Evolutionary conservation across 2,113 vertebrate species (phyloP).

Genomic region (Gallinago jamesoni): DNA sequence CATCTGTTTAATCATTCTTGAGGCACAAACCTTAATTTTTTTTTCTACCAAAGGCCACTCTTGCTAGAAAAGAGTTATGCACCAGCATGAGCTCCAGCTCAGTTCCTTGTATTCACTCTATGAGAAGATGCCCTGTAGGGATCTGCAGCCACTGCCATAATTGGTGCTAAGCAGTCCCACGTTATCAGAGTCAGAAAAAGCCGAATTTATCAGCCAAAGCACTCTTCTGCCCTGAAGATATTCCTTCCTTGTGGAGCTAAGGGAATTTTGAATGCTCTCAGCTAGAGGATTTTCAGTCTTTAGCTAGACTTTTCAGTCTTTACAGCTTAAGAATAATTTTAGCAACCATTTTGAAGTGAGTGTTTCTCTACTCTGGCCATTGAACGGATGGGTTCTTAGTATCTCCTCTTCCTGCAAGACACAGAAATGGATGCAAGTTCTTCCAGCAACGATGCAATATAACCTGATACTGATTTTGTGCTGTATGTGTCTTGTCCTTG

Average conservation of each 20-base stretch:
- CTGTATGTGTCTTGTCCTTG: neutral
- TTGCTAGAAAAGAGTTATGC: neutral
- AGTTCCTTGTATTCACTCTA: fast-evolving
- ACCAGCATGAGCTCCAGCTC: neutral
- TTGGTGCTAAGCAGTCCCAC: neutral
- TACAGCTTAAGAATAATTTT: neutral
- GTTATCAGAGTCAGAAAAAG: neutral
- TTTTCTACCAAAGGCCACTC: neutral
- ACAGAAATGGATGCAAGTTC: neutral
- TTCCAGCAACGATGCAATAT: neutral
- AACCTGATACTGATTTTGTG: neutral
- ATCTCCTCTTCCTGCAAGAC: neutral
- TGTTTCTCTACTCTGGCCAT: neutral
- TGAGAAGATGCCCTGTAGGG: neutral
- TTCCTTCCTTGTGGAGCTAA: neutral
- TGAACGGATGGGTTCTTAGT: neutral
- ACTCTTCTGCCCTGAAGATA: neutral
- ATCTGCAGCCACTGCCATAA: neutral
- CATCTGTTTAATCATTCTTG: neutral
- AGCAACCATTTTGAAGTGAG: neutral
- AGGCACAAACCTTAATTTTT: neutral
- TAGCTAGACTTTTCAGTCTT: neutral
- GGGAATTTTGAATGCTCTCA: neutral
- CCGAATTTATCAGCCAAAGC: neutral
- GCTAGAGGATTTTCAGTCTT: neutral